Evolutionary conservation across 2,888 invertebrate genomes (phyloP).

Genomic region (Pediacus dermestoides): DNA sequence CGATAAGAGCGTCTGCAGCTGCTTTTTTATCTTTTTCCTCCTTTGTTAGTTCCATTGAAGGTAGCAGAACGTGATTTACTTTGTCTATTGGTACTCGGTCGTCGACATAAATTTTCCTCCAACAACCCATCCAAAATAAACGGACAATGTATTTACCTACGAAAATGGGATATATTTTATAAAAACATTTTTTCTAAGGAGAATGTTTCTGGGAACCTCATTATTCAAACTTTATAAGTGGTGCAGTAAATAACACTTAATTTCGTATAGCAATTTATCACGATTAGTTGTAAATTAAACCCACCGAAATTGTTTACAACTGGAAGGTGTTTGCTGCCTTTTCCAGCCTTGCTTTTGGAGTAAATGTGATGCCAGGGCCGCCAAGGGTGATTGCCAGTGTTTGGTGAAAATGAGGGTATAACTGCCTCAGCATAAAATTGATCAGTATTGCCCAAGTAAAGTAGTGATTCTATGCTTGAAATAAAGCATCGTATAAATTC

Average conservation of each 20-base stretch:
- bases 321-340: constrained; percentile 42
- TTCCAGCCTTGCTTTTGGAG: constrained; percentile 45
- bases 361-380: constrained; percentile 52
- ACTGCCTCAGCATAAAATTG: constrained; percentile 42
- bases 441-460: constrained; percentile 42
- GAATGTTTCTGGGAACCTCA: no score
- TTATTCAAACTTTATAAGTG: no score
- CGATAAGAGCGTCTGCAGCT: no score
- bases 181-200: no score
- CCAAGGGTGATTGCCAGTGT: constrained; percentile 40
- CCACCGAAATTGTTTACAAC: constrained; percentile 40
- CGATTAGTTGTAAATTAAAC: no score
- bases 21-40: constrained; percentile 2
- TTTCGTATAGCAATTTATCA: no score
- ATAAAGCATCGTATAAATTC: constrained; percentile 48
- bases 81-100: constrained; percentile 50
- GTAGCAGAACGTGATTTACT: constrained; percentile 43
- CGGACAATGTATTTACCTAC: constrained; percentile 52
- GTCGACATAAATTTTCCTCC: constrained; percentile 52
- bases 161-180: no score
- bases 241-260: no score
- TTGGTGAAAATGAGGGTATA: constrained; percentile 28
- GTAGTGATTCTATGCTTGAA: constrained; percentile 44
- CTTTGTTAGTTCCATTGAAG: constrained; percentile 25
- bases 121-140: constrained; percentile 51